Conservation (phyloP, 1,140 invertebrate genomes). For the Polypedilum pembai region DNA sequence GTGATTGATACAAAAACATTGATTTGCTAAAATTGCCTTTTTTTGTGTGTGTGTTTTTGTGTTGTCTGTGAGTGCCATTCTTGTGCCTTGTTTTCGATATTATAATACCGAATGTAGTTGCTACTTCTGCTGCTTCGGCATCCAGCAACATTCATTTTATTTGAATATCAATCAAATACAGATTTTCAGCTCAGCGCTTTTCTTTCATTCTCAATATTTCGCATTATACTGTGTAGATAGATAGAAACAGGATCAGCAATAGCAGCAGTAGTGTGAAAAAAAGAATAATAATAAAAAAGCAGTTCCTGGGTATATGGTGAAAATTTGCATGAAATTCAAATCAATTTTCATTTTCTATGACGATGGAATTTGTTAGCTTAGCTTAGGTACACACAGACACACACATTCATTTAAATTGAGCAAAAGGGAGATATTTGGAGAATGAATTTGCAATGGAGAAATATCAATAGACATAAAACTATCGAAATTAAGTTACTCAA, state of each 20-base stretch:
- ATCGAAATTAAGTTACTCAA: slow-evolving; percentile 18
- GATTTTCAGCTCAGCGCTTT: slow-evolving; percentile 20
- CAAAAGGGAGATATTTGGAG: no score
- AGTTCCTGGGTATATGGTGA: neutral
- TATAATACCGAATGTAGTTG: neutral
- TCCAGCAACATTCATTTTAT: slow-evolving; percentile 21
- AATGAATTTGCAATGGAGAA: neutral
- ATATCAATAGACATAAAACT: neutral
- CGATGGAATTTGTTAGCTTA: neutral
- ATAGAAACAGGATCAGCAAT: neutral
- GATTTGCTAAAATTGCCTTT: slow-evolving; percentile 26
- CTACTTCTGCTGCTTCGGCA: neutral
- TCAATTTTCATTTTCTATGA: slow-evolving; percentile 26
- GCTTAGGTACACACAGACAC: neutral
- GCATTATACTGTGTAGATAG: neutral
- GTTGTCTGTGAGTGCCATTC: neutral
- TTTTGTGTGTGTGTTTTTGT: neutral
- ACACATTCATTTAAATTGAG: no score
- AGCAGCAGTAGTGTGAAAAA: neutral
- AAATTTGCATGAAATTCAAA: slow-evolving; percentile 27
- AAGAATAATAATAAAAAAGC: slow-evolving; percentile 13
- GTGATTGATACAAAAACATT: slow-evolving; percentile 28
- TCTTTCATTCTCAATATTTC: neutral
- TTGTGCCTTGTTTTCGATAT: neutral
- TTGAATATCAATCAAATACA: slow-evolving; percentile 28